Percentiles rank a stretch among this genome's conserved stretches.
phyloP scores from a whole-genome alignment of 2,797 vertebrate species.

The Acomys russatus region DNA sequence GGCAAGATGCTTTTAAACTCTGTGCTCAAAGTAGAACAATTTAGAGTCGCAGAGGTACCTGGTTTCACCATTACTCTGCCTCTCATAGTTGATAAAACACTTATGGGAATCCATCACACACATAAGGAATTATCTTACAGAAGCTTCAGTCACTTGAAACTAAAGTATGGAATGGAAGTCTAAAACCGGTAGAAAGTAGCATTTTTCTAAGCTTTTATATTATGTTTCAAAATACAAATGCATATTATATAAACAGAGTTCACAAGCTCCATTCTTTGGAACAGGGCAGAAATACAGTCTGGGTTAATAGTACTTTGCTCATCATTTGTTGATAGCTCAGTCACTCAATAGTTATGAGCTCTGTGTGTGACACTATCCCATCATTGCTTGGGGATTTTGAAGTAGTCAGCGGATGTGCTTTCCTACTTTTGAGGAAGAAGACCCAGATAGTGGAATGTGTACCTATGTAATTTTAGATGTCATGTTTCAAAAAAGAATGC shows the following conservation, averaged over 20 bases:
- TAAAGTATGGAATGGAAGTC: constrained; percentile 40
- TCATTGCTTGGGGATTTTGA: background rate
- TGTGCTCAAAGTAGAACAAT: constrained; percentile 2
- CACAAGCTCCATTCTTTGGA: background rate
- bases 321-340: background rate
- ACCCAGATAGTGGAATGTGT: background rate
- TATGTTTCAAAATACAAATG: background rate
- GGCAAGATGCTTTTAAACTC: constrained; percentile 20
- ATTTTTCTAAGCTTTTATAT: background rate
- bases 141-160: background rate
- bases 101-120: background rate
- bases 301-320: background rate
- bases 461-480: too few species aligned
- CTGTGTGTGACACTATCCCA: background rate
- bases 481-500: background rate
- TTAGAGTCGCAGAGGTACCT: background rate
- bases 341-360: background rate
- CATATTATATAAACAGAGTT: background rate
- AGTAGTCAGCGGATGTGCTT: background rate
- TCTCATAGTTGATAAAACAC: constrained; percentile 7
- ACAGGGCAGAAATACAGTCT: background rate
- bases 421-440: background rate
- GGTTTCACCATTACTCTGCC: background rate
- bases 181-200: background rate
- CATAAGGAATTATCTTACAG: background rate